Evolutionary conservation across 2,797 vertebrate genomes (phyloP), one percentile per base, ranked within the genome.

Genomic region (Hybognathus amarus): DNA sequence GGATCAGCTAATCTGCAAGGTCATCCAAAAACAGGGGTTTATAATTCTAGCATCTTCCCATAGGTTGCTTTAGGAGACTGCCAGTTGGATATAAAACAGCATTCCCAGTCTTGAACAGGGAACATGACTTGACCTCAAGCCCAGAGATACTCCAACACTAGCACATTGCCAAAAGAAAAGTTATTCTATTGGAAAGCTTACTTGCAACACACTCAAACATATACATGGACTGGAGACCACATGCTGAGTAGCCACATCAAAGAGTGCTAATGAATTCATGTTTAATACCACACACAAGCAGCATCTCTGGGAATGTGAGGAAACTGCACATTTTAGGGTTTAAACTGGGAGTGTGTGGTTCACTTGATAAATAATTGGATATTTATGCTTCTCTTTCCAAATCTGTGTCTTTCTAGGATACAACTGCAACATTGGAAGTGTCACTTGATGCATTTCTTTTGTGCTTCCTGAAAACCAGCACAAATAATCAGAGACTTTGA

Each of bases 261-360:
- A 91, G 85, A 85, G 85, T 86, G 88, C 83, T 92, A 92, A 92
- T 92, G 88, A 92, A 92, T 91, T 91, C 83, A 87, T 89, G 90
- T 89, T 90, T 88, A 87, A 84, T 88, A 86, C 85, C 86, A 88
- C 87, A 86, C 78, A 87, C 86, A 81, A 80, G 82, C 56, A 73
- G 56, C 76, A 68, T 86, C 6, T 50, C 88, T 83, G 36, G 70
- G 89, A 87, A 87, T 85, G 85, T 86, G 82, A 59, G 88, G 56
- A 87, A 89, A 90, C 69, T 74, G 77, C 27, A 85, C 87, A 82
- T 73, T 83, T 74, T 38, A 36, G n/a, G 82, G 84, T 85, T 85
- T 77, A 83, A 63, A 56, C 77, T 54, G 74, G 79, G 63, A 77
- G 66, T 88, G 74, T 68, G 45, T 75, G 45, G 67, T 45, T 77